Evolutionary conservation across 1,140 invertebrate genomes (phyloP).

Genomic region (Drosophila subpulchrella): DNA sequence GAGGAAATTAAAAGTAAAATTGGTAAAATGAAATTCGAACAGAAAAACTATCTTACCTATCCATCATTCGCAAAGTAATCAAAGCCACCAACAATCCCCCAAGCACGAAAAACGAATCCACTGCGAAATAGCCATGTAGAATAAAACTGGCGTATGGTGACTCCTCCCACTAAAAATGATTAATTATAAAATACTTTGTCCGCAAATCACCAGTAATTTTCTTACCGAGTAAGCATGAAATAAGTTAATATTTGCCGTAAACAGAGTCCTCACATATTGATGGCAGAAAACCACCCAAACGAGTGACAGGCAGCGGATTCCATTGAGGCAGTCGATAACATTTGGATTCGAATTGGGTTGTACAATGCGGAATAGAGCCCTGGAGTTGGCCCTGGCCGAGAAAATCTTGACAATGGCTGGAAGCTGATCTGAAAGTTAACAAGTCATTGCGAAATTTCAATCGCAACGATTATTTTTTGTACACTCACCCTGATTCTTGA

Average conservation of each 20-base stretch:
- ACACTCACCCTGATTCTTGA: conserved; percentile 41
- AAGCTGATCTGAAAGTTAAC: conserved; percentile 23
- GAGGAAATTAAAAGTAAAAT: neutral
- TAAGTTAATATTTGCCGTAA: conserved; percentile 69
- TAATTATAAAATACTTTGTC: neutral
- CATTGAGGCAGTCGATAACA: conserved; percentile 85
- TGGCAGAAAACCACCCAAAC: conserved; percentile 88
- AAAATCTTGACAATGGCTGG: conserved; percentile 40
- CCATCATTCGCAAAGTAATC: conserved; percentile 87
- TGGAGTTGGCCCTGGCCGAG: conserved; percentile 50
- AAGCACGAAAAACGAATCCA: conserved; percentile 89
- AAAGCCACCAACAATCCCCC: conserved; percentile 88
- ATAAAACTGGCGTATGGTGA: conserved; percentile 86
- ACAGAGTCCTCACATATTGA: conserved; percentile 60
- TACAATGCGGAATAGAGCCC: conserved; percentile 40
- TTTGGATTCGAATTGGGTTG: conserved; percentile 41
- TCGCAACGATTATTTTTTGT: neutral
- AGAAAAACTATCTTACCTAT: conserved; percentile 81
- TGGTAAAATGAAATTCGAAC: no score
- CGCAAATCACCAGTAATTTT: neutral
- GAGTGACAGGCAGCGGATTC: conserved; percentile 87
- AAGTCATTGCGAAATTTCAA: neutral
- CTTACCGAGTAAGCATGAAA: conserved; percentile 14
- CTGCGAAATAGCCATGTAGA: conserved; percentile 86
- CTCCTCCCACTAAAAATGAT: conserved; percentile 58